Base-by-base conservation (phyloP, 2,888 invertebrate species). In the Epiblema foenella region DNA sequence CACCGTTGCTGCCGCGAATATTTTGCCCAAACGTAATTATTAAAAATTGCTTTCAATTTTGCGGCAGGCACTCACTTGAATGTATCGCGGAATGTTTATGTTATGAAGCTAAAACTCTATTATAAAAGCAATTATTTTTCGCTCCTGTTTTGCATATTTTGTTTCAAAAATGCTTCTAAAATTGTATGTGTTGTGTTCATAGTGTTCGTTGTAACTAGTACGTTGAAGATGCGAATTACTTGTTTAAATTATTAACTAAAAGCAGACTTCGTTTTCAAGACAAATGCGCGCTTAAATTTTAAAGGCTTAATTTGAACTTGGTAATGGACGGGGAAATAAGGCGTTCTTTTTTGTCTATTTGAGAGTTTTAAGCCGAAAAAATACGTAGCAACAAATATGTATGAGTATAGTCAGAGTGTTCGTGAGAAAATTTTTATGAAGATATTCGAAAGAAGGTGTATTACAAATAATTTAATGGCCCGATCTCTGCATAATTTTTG, bases 31-130 rank as follows among this genome's bases (percentile, higher is more conserved):
- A 91, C 81, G 81, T 92, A 90, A 93, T 93, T 93, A 93, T 91
- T 91, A 93, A 91, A 93, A 91, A 91, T 92, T 92, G 91, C 90
- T 87, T 89, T 83, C 83, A 78, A 87, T 89, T 87, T 86, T 83
- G 81, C 83, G 77, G 82, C 77, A 87, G 33, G 69, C 69, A 69
- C 57, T 62, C 62, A 57, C 46, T 62, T 57, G 67, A 67, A 71
- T 67, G 60, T 66, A 71, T 60, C 71, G 69, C 51, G 71, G 71
- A 67, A 71, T 71, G 71, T 71, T 71, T 66, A 71, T 67, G 71
- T 67, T 71, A 71, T 51, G 71, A 67, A 49, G 60, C 46, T 66
- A 57, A 56, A 39, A 58, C 64, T 69, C 63, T 42, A 58, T 57
- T 71, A 59, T 62, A 71, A 67, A 71, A 67, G 71, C 71, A 66